phyloP scores from a whole-genome alignment of 2,113 vertebrate genomes.

The Motacilla alba region DNA sequence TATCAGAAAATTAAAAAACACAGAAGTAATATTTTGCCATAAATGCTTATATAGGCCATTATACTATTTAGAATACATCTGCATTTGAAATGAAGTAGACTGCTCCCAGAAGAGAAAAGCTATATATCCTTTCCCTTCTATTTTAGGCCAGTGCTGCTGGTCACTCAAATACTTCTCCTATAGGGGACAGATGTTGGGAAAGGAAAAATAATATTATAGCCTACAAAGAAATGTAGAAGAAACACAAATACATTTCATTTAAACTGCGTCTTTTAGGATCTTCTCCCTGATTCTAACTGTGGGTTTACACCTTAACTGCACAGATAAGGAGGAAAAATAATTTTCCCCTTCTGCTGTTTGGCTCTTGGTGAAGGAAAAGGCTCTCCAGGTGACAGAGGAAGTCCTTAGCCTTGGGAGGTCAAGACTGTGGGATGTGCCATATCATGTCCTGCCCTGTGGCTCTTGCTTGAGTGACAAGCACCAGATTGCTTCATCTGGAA shows the following conservation, averaged over 20 bases:
- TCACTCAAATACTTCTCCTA: neutral
- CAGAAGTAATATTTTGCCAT: neutral
- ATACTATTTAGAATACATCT: neutral
- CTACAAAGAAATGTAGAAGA: neutral
- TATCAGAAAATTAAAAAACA: neutral
- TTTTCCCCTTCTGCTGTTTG: neutral
- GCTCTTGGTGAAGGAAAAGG: neutral
- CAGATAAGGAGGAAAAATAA: neutral
- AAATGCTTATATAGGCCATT: neutral
- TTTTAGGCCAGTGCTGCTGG: neutral
- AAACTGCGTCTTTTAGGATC: neutral
- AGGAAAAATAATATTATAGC: neutral
- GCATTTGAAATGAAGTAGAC: neutral
- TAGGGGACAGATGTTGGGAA: neutral
- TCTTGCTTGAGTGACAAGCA: neutral
- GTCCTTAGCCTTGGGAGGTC: neutral
- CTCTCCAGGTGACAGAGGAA: neutral
- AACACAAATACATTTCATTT: neutral
- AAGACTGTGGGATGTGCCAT: neutral
- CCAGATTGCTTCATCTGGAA: neutral
- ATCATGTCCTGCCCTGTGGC: neutral
- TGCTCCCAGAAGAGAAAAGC: neutral
- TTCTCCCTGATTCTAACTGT: neutral
- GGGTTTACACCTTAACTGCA: neutral
- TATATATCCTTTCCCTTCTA: neutral